phyloP scores from a whole-genome alignment of 2,888 invertebrate genomes.

The Scaeva pyrastri region DNA sequence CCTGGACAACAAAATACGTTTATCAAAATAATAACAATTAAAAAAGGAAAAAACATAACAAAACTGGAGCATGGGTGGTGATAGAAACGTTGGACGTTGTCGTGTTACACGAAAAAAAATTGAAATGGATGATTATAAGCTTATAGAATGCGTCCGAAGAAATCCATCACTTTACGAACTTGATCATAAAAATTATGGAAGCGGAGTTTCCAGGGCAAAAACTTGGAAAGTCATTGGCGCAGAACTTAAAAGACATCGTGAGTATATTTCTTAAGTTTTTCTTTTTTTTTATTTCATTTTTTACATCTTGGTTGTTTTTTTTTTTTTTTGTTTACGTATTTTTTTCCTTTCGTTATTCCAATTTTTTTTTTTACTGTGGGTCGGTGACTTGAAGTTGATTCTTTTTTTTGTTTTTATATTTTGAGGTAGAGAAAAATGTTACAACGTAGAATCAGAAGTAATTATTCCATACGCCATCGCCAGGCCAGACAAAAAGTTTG shows the following conservation, averaged over 20 bases:
- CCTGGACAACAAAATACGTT: background rate
- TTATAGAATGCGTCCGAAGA: constrained; percentile 38
- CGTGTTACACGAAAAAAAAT: constrained; percentile 18
- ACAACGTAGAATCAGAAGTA: constrained; percentile 6
- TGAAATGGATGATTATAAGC: constrained; percentile 47
- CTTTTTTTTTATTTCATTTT: background rate
- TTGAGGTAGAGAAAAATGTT: constrained; percentile 11
- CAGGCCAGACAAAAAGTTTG: background rate
- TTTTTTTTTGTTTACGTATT: background rate
- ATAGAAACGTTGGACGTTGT: background rate
- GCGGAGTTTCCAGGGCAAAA: constrained; percentile 15
- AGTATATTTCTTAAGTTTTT: constrained; percentile 24
- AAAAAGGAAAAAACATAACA: background rate
- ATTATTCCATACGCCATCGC: background rate
- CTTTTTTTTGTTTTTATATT: too few species aligned
- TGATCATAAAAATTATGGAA: constrained; percentile 21
- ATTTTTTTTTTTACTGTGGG: background rate
- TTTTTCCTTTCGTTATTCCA: too few species aligned
- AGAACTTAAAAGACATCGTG: constrained; percentile 42
- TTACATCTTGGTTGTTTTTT: background rate
- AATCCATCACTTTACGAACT: constrained; percentile 32
- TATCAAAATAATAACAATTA: background rate
- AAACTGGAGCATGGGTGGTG: constrained; percentile 4
- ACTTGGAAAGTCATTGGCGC: constrained; percentile 46
- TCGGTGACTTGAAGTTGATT: constrained; percentile 2